A percentile compares a stretch with the other conserved stretches of the same genome.
phyloP scores from a whole-genome alignment of 1,140 invertebrate species.

The Macrosteles quadrilineatus region DNA sequence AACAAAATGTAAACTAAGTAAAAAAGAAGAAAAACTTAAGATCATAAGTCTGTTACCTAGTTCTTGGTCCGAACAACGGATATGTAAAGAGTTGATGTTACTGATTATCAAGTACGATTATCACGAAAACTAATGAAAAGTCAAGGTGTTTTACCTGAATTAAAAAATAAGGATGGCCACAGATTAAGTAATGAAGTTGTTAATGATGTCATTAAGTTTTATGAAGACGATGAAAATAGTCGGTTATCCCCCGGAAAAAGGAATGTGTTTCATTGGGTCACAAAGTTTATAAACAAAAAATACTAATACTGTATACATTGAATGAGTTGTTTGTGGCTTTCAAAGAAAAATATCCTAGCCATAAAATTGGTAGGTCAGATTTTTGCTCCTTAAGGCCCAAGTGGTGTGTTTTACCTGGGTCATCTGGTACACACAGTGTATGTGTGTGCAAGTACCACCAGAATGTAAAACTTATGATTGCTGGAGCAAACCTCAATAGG shows the following conservation, averaged over 20 bases:
- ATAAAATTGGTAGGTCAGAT: conserved; percentile 27
- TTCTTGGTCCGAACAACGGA: too few species aligned
- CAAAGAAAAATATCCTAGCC: conserved; percentile 27
- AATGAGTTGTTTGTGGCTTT: conserved; percentile 31
- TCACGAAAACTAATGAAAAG: too few species aligned
- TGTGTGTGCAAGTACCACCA: conserved; percentile 36
- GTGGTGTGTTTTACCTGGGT: conserved; percentile 35
- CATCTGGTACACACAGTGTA: conserved; percentile 36
- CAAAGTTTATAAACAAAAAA: conserved; percentile 33
- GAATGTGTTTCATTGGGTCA: conserved; percentile 24
- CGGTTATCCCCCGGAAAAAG: conserved; percentile 33
- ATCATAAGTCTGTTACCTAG: too few species aligned
- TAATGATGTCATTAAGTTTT: conserved; percentile 33
- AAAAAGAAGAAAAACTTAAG: too few species aligned
- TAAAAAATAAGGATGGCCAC: too few species aligned
- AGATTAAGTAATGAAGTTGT: too few species aligned
- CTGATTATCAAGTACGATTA: too few species aligned
- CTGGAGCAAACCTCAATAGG: conserved; percentile 27
- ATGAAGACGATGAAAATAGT: conserved; percentile 36
- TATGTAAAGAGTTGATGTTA: too few species aligned
- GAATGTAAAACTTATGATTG: conserved; percentile 30
- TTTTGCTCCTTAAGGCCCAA: conserved; percentile 35
- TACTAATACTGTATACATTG: conserved; percentile 26
- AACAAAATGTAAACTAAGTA: too few species aligned
- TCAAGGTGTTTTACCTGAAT: too few species aligned